phyloP scores from a whole-genome alignment of 2,888 invertebrate species.

The Dicyrtomina minuta region DNA sequence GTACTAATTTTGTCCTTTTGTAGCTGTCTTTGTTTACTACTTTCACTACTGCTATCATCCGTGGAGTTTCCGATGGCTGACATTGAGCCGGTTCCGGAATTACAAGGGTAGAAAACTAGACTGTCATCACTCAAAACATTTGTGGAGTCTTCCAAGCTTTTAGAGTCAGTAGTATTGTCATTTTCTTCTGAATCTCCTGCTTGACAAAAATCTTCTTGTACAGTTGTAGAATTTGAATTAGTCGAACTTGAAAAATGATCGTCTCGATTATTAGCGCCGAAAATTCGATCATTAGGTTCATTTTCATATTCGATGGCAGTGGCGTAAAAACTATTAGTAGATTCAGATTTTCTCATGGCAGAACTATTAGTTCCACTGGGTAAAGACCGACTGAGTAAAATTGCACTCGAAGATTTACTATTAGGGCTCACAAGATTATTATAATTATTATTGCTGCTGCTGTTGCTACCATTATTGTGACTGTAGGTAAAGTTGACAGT shows the following conservation, averaged over 20 bases:
- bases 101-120: conserved; percentile 38
- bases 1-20: not conserved
- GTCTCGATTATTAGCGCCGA: not conserved
- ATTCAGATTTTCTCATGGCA: not conserved
- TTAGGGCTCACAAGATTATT: not conserved
- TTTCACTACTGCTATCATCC: not conserved
- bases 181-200: not conserved
- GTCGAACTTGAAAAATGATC: not conserved
- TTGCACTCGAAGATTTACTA: not conserved
- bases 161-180: not conserved
- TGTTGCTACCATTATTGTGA: not conserved
- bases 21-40: not conserved
- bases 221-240: conserved; percentile 7
- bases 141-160: not conserved
- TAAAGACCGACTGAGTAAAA: conserved; percentile 11
- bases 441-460: not conserved
- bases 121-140: conserved; percentile 23
- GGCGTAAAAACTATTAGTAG: conserved; percentile 24
- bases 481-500: too few relatives aligned
- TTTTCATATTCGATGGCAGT: conserved; percentile 27
- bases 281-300: not conserved
- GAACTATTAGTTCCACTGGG: not conserved
- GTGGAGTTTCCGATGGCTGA: not conserved
- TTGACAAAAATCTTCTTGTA: conserved; percentile 12
- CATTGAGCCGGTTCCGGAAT: not conserved